Percentiles rank a stretch among this genome's conserved stretches.
These are phyloP conservation scores for Lonchura striata DNA, from an alignment of 2,113 vertebrate species.

Conservation along the genomic window DNA sequence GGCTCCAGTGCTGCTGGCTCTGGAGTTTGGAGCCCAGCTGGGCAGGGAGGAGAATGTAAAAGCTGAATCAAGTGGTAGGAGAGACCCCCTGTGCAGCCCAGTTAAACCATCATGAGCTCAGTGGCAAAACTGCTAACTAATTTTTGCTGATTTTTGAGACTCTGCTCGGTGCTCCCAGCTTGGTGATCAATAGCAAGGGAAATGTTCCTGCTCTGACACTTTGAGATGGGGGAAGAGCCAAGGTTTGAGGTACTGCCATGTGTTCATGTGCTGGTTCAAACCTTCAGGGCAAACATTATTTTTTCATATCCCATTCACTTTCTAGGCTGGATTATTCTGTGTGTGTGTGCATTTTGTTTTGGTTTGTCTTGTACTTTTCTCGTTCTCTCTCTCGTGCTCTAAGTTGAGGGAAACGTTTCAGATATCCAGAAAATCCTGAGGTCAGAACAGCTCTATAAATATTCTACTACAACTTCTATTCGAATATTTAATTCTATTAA, in stretches of 20 bases:
- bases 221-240: background rate
- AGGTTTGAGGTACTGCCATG: background rate
- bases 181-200: constrained; percentile 4
- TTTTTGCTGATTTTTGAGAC: constrained; percentile 77
- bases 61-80: background rate
- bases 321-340: background rate
- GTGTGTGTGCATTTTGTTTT: background rate
- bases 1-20: background rate
- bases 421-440: background rate
- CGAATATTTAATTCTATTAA: background rate
- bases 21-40: background rate
- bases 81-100: background rate
- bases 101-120: background rate
- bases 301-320: background rate
- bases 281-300: background rate
- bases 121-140: constrained; percentile 83
- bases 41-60: background rate
- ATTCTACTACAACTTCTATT: background rate
- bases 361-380: background rate
- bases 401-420: background rate
- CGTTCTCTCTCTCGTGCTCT: background rate
- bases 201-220: background rate
- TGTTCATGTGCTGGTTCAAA: background rate
- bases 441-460: background rate
- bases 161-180: constrained; percentile 50